phyloP scores from a whole-genome alignment of 1,140 invertebrate genomes.

The Lasioglossum albipes region DNA sequence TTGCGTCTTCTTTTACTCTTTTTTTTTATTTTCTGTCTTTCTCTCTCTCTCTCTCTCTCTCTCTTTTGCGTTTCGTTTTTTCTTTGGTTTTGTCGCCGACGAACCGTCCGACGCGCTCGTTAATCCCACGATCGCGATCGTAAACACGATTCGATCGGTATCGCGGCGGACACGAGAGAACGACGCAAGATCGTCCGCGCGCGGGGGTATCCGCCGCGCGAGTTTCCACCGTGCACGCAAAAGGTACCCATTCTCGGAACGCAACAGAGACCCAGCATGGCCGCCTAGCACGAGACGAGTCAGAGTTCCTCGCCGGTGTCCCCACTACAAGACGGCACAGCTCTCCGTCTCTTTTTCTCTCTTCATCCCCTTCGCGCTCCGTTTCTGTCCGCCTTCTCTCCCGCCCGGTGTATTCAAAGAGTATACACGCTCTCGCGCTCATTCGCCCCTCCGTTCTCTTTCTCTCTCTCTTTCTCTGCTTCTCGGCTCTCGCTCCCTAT shows the following conservation, averaged over 20 bases:
- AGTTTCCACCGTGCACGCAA: constrained; percentile 51
- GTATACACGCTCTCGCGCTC: constrained; percentile 7
- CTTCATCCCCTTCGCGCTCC: constrained; percentile 20
- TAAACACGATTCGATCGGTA: not conserved
- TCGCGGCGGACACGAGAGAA: not conserved
- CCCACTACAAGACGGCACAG: constrained; percentile 28
- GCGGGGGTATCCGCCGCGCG: constrained; percentile 15
- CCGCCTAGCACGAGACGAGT: constrained; percentile 60
- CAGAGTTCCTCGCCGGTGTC: constrained; percentile 53
- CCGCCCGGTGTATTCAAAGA: constrained; percentile 26
- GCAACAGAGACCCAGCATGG: constrained; percentile 63
- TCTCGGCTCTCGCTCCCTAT: too few relatives aligned
- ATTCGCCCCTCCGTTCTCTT: not conserved
- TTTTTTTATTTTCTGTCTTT: not conserved
- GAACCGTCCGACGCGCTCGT: too few relatives aligned
- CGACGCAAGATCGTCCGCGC: not conserved
- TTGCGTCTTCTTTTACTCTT: too few relatives aligned
- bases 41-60: not conserved
- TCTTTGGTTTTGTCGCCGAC: not conserved
- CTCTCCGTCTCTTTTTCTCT: constrained; percentile 28
- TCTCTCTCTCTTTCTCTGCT: not conserved
- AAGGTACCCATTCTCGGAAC: constrained; percentile 59
- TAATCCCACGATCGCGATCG: not conserved
- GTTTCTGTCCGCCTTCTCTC: constrained; percentile 35
- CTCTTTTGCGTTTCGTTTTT: not conserved